Evolutionary conservation across 2,113 vertebrate genomes (phyloP).

Genomic region (Vicugna pacos): DNA sequence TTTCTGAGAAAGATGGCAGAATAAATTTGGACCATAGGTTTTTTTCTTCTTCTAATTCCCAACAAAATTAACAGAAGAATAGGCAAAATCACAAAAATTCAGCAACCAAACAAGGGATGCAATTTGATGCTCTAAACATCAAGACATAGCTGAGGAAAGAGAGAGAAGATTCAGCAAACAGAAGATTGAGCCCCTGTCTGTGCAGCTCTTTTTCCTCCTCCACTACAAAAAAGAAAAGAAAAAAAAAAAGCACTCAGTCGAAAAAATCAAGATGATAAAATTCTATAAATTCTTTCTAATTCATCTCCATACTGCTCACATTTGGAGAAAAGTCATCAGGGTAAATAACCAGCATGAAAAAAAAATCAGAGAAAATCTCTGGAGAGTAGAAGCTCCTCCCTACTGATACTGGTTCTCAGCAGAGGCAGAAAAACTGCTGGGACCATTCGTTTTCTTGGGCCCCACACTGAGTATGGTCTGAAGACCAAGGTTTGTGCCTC

Average conservation of each 20-base stretch:
- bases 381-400: background rate
- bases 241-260: background rate
- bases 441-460: background rate
- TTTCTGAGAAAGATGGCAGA: background rate
- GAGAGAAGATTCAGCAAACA: background rate
- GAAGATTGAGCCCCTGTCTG: background rate
- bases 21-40: background rate
- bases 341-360: background rate
- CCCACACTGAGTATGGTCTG: background rate
- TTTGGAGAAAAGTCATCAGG: background rate
- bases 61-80: constrained; percentile 7
- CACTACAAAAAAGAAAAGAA: background rate
- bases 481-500: background rate
- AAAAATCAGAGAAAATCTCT: background rate
- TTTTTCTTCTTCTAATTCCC: background rate
- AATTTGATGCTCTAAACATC: background rate
- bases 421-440: background rate
- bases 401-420: background rate
- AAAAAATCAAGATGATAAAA: background rate
- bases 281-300: background rate
- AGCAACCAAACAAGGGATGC: background rate
- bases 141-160: background rate
- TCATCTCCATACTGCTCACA: background rate
- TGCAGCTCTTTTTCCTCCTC: background rate
- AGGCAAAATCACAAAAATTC: background rate